Conservation (phyloP, 2,888 invertebrate species). For the Leptinotarsa haldemani region DNA sequence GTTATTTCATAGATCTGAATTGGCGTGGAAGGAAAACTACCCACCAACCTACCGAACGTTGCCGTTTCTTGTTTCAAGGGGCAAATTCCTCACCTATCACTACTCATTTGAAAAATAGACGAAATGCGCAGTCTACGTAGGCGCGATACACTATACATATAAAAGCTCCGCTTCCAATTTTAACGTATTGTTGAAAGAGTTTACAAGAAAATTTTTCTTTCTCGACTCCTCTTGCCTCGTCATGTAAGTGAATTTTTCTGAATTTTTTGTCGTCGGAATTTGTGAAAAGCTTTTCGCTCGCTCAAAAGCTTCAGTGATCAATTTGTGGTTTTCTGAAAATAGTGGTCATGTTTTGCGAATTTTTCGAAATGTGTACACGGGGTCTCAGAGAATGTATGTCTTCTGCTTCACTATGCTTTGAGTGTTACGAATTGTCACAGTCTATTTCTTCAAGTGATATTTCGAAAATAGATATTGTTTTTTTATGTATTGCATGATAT, state of each 20-base stretch:
- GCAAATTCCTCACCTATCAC: slow-evolving; percentile 6
- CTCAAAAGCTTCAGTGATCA: slow-evolving; percentile 3
- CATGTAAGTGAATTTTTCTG: slow-evolving; percentile 40
- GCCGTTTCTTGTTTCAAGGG: background rate
- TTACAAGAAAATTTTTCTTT: slow-evolving; percentile 39
- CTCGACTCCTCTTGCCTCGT: slow-evolving; percentile 27
- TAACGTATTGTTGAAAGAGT: slow-evolving; percentile 41
- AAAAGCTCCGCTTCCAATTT: slow-evolving; percentile 40
- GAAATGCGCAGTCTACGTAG: slow-evolving; percentile 41
- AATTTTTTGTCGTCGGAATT: background rate
- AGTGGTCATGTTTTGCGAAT: slow-evolving; percentile 1
- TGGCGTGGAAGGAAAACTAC: background rate
- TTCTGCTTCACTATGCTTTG: background rate
- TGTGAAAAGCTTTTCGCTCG: slow-evolving; percentile 9
- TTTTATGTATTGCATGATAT: background rate
- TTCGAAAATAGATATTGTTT: background rate
- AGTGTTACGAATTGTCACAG: background rate
- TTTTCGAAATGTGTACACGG: slow-evolving; percentile 12
- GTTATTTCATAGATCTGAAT: background rate
- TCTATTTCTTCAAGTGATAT: background rate
- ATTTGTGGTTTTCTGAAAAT: background rate
- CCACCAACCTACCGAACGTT: background rate
- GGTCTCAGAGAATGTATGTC: background rate
- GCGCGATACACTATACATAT: slow-evolving; percentile 37
- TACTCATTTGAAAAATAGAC: slow-evolving; percentile 24